These are phyloP conservation scores for Oreohelix idahoensis DNA, from an alignment of 1,140 invertebrate genomes.

Conservation along the genomic window DNA sequence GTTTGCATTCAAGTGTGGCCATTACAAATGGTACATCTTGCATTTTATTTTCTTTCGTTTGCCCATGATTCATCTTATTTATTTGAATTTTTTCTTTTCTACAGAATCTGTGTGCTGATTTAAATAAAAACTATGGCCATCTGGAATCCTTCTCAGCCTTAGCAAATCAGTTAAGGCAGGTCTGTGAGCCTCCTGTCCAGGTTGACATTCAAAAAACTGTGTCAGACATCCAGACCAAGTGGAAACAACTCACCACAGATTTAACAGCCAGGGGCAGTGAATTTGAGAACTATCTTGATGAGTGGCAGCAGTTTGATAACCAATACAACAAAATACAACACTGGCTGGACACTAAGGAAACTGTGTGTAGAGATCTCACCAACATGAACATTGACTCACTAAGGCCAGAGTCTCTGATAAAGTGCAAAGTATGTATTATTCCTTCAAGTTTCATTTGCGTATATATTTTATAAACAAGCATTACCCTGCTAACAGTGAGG, in stretches of 20 bases:
- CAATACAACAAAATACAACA: constrained; percentile 48
- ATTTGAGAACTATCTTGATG: constrained; percentile 54
- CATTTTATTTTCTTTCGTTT: too few relatives aligned
- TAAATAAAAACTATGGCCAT: constrained; percentile 47
- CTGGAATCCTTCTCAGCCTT: constrained; percentile 53
- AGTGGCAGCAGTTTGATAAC: constrained; percentile 66
- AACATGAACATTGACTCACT: constrained; percentile 47
- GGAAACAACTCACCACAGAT: constrained; percentile 51
- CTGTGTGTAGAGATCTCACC: constrained; percentile 54
- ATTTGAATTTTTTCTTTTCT: constrained; percentile 14
- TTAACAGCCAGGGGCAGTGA: constrained; percentile 47
- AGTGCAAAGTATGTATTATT: constrained; percentile 56
- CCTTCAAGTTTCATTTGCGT: neutral
- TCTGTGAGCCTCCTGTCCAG: constrained; percentile 63
- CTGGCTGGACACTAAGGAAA: constrained; percentile 65
- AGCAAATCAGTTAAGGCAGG: constrained; percentile 54
- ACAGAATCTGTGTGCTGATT: constrained; percentile 54
- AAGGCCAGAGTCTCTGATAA: constrained; percentile 52
- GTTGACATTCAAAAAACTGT: constrained; percentile 60
- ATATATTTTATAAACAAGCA: too few relatives aligned
- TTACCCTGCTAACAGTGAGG: too few relatives aligned
- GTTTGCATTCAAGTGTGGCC: too few relatives aligned
- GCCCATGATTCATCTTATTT: too few relatives aligned
- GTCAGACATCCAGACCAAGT: constrained; percentile 56
- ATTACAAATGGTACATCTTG: too few relatives aligned